These are phyloP conservation scores for Rhinophrynus dorsalis DNA, from an alignment of 2,797 vertebrate species.

Conservation along the genomic window DNA sequence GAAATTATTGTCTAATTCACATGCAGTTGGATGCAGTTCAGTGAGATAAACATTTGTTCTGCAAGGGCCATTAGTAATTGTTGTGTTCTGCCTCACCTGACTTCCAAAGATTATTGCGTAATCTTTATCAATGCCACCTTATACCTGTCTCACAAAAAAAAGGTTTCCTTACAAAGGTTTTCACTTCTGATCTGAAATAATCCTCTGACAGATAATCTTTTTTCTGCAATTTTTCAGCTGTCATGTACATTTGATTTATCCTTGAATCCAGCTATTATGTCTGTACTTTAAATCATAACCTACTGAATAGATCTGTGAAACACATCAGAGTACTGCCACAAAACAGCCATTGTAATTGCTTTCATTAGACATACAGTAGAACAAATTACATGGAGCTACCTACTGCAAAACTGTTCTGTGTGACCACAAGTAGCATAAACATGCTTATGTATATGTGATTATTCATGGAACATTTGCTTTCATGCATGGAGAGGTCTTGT, in stretches of 20 bases:
- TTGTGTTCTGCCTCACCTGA: constrained; percentile 21
- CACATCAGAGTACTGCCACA: constrained; percentile 13
- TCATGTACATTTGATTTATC: constrained; percentile 49
- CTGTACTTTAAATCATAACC: constrained; percentile 46
- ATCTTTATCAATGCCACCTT: constrained; percentile 50
- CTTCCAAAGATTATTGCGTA: constrained; percentile 39
- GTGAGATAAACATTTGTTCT: constrained; percentile 17
- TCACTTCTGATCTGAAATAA: constrained; percentile 50
- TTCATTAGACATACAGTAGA: constrained; percentile 24
- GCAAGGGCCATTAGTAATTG: constrained; percentile 23
- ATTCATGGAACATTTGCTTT: background rate
- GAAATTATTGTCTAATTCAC: no score
- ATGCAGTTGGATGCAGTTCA: constrained; percentile 33
- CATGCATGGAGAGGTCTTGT: background rate
- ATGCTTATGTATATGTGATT: background rate
- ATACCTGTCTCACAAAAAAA: constrained; percentile 41
- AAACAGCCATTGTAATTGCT: constrained; percentile 20
- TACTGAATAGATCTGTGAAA: constrained; percentile 32
- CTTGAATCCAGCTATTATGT: constrained; percentile 39
- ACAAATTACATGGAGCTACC: background rate
- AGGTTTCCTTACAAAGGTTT: constrained; percentile 48
- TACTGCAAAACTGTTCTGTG: background rate
- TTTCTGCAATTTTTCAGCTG: constrained; percentile 46
- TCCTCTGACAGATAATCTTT: constrained; percentile 48
- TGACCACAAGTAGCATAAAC: background rate